A percentile compares a stretch with the other conserved stretches of the same genome.
Evolutionary conservation across 2,113 vertebrate genomes (phyloP).

Genomic region (Ariopsis seemanni): DNA sequence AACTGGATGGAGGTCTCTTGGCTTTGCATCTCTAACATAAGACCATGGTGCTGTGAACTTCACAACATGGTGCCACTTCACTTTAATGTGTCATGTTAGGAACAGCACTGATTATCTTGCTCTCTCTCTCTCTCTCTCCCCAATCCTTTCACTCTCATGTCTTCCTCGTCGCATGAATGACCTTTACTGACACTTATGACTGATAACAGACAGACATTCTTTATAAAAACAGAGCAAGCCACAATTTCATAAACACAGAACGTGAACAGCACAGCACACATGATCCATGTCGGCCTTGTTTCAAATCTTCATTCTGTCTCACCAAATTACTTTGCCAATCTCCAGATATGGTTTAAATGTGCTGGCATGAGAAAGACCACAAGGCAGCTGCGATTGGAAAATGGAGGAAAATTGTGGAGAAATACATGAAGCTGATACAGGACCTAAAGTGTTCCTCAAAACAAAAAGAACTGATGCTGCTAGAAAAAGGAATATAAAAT

Average conservation of each 20-base stretch:
- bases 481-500: too few relatives aligned
- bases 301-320: slow-evolving; percentile 16
- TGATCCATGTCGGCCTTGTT: neutral
- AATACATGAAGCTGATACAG: neutral
- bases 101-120: neutral
- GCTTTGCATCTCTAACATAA: neutral
- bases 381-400: neutral
- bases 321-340: neutral
- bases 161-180: neutral
- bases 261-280: neutral
- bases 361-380: neutral
- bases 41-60: neutral
- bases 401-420: neutral
- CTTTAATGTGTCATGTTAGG: neutral
- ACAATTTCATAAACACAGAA: neutral
- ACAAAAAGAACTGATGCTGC: neutral
- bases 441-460: neutral
- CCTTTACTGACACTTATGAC: slow-evolving; percentile 25
- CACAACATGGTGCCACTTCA: slow-evolving; percentile 9
- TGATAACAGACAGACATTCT: slow-evolving; percentile 20
- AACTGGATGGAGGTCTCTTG: neutral
- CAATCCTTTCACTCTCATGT: neutral
- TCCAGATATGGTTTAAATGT: slow-evolving; percentile 10
- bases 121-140: neutral
- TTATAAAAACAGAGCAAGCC: slow-evolving; percentile 21